Evolutionary conservation across 2,888 invertebrate species (phyloP), one percentile per base, ranked within the genome.

Genomic region (Andricus quercusramuli): DNA sequence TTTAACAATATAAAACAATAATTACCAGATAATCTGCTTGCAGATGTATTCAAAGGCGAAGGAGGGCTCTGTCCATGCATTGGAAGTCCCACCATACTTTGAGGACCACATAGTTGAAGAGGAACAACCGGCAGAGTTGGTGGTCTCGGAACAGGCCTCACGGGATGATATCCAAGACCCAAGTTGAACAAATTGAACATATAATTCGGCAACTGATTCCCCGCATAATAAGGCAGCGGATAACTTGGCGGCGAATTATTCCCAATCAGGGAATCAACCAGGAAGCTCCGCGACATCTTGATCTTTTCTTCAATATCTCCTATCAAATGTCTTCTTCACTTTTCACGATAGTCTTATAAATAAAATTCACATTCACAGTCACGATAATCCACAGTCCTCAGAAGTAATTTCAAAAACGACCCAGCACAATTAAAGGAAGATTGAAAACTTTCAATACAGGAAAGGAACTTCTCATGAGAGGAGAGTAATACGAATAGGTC

Each of bases 251-350:
- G 94, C 80, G 95, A 87, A 78, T 90, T 95, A 88, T 94, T 95
- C 93, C 95, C 95, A 85, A 97, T 96, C 80, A 97, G 93, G 78
- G 97, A 96, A 90, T 97, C 97, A 90, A 97, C 96, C 80, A 97
- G 92, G 90, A 97, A 97, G 85, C 97, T 97, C 86, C 96, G 95
- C 82, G 97, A 97, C 96, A 97, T 97, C 88, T 93, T 94, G 37
- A 62, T 62, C n/a, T n/a, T 56, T 9, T 62, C 15, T 9, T 56
- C 56, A 56, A 56, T 56, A 20, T 29, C 17, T 20, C n/a, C 20
- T 15, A 20, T 44, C 15, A 37, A 51, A 47, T 56, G 13, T 32
- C 41, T 17, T 22, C 62, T 5, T 59, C 64, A 80, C 79, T n/a
- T 4, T 78, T 37, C 47, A 67, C 29, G 51, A 66, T 25, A 56